Percentiles rank a stretch among this genome's conserved stretches.
Conservation (phyloP, 2,113 vertebrate species). For the Cygnus atratus region DNA sequence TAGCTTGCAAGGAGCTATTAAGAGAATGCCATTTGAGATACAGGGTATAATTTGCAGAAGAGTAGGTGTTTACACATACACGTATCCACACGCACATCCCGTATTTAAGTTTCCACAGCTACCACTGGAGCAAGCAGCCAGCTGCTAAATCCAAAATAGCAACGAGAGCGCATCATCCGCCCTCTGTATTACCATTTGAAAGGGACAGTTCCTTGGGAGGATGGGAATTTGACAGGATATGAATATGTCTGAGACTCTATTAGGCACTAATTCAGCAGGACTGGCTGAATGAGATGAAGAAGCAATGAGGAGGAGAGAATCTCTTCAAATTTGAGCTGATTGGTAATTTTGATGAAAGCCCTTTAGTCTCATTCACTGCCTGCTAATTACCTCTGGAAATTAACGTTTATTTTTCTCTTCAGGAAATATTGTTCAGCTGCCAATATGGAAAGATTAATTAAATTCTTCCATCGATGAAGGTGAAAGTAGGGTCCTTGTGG, state of each 20-base stretch:
- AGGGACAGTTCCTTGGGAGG: slow-evolving; percentile 62
- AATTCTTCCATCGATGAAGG: slow-evolving; percentile 43
- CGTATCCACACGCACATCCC: neutral
- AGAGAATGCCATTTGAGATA: slow-evolving; percentile 17
- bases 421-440: slow-evolving; percentile 55
- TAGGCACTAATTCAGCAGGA: slow-evolving; percentile 65
- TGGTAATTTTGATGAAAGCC: slow-evolving; percentile 68
- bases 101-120: slow-evolving; percentile 30
- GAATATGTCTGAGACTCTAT: slow-evolving; percentile 69
- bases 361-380: slow-evolving; percentile 59
- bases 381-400: slow-evolving; percentile 67
- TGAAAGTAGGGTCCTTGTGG: slow-evolving; percentile 11
- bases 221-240: slow-evolving; percentile 69
- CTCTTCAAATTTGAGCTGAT: slow-evolving; percentile 66
- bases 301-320: slow-evolving; percentile 68
- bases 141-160: slow-evolving; percentile 67
- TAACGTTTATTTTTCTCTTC: slow-evolving; percentile 63
- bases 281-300: slow-evolving; percentile 64
- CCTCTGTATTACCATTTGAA: slow-evolving; percentile 70
- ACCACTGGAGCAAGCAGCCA: slow-evolving; percentile 38
- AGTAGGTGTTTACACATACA: neutral
- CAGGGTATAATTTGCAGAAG: slow-evolving; percentile 16
- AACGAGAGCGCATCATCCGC: slow-evolving; percentile 28
- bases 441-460: slow-evolving; percentile 50
- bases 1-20: neutral